Evolutionary conservation across 2,888 invertebrate genomes (phyloP), one percentile per base, ranked within the genome.

Genomic region (Habroteleia sp.): DNA sequence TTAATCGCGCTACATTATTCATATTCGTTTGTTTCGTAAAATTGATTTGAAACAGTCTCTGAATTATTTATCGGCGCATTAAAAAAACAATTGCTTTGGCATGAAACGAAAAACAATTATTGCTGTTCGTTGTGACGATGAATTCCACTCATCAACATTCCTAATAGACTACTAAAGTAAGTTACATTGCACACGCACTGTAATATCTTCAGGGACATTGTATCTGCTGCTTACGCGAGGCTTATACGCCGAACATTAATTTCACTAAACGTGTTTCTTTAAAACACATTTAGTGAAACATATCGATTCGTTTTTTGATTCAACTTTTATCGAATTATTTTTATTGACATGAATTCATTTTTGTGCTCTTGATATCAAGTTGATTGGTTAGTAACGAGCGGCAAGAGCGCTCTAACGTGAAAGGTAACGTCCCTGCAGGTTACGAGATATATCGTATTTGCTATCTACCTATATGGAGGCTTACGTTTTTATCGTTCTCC

Each of bases 391-490:
- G 56, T 66, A 66, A 66, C 48, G 68, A 69, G 69, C 23, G 25
- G 60, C 69, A 60, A 69, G 52, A 69, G 60, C 60, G 44, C 37
- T 56, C 52, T 23, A 42, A 69, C 69, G 52, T 69, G 69, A 69
- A 60, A 69, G 69, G 68, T 68, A 68, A 68, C 68, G 58, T 69
- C 69, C 52, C 60, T 39, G 44, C 58, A 69, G 60, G 69, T 69
- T 69, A 69, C 69, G 69, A 69, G 60, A 69, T 69, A 60, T 69
- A 58, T 68, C 68, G 68, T 68, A 56, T 68, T 68, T 68, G 41
- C 58, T 68, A 68, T 68, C 68, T 48, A 68, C 46, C 68, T 68
- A 48, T 68, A 58, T 44, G 27, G 58, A 68, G 68, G 58, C 68
- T 68, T 44, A 68, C 56, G 68, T 58, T 68, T 66, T 68, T 68